Evolutionary conservation across 2,888 invertebrate genomes (phyloP), one percentile per base, ranked within the genome.

Genomic region (Drosophila macrospina): DNA sequence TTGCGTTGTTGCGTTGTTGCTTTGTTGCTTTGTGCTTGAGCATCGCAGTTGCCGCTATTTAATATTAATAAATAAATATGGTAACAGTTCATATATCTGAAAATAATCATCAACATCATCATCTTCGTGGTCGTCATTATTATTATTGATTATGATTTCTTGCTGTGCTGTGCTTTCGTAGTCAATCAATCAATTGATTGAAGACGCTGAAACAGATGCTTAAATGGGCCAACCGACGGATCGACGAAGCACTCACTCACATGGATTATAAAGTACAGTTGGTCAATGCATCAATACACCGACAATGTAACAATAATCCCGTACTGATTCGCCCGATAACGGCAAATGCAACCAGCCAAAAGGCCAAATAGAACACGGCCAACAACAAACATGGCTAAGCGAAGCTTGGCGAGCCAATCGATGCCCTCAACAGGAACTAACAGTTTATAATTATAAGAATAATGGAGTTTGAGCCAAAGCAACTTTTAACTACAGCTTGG

Each of bases 181-280:
- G 84, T 78, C 84, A 77, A 86, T 83, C 84, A 74, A 86, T 83
- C 80, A 74, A 74, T 66, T 48, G 78, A 66, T 66, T 47, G 83
- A 76, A 76, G 74, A 76, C 54, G 57, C 5, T 55, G 56, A 44
- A 56, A 70, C 56, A 57, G 59, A 45, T 39, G 71, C 65, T 71
- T 48, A 70, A 74, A 66, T 71, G 72, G 73, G 56, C 16, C 69
- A 57, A 24, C 47, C 48, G 30, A 13, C 55, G 28, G 16, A 10
- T 28, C 36, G n/a, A 7, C 32, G 50, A 37, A 37, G 37, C 37
- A 65, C 28, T 30, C 26, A 16, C 15, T n/a, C 32, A 34, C 44
- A 36, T n/a, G 10, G 15, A 32, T 54, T 39, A 54, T n/a, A 48
- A 34, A 50, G 34, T 44, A 51, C 59, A 52, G 42, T 74, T 59